These are phyloP conservation scores for Hyles vespertilio DNA, from an alignment of 1,140 invertebrate genomes.

Conservation along the genomic window DNA sequence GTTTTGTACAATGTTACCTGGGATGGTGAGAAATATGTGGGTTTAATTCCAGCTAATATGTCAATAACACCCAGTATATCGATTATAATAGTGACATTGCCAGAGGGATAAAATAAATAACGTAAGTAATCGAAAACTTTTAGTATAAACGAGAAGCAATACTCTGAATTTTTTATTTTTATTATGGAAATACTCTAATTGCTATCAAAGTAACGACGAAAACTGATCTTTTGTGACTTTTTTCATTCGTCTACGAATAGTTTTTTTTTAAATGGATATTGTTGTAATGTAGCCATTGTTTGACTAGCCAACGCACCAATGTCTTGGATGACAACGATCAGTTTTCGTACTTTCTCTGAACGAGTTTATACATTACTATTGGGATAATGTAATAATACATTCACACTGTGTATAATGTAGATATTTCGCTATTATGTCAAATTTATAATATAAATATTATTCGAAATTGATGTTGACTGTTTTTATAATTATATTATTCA, in stretches of 20 bases:
- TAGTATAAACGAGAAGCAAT: constrained; percentile 73
- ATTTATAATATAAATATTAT: constrained; percentile 72
- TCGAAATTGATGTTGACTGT: constrained; percentile 77
- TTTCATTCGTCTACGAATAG: neutral
- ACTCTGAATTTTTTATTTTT: constrained; percentile 69
- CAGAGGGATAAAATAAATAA: constrained; percentile 69
- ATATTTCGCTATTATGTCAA: constrained; percentile 70
- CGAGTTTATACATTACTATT: constrained; percentile 39
- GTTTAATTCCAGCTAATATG: no score
- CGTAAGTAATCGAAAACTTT: constrained; percentile 67
- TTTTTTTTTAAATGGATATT: neutral
- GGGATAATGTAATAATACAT: constrained; percentile 50
- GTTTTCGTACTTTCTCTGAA: constrained; percentile 31
- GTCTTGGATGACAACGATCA: constrained; percentile 9
- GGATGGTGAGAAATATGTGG: no score
- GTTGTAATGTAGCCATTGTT: neutral
- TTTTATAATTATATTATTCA: constrained; percentile 69
- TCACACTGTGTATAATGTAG: constrained; percentile 70
- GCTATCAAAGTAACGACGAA: constrained; percentile 26
- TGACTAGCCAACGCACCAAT: neutral
- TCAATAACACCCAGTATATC: no score
- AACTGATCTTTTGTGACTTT: constrained; percentile 21
- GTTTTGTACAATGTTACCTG: no score
- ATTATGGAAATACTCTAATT: constrained; percentile 62
- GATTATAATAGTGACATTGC: constrained; percentile 39